Evolutionary conservation across 2,113 vertebrate genomes (phyloP).

Genomic region (Vireo altiloquus): DNA sequence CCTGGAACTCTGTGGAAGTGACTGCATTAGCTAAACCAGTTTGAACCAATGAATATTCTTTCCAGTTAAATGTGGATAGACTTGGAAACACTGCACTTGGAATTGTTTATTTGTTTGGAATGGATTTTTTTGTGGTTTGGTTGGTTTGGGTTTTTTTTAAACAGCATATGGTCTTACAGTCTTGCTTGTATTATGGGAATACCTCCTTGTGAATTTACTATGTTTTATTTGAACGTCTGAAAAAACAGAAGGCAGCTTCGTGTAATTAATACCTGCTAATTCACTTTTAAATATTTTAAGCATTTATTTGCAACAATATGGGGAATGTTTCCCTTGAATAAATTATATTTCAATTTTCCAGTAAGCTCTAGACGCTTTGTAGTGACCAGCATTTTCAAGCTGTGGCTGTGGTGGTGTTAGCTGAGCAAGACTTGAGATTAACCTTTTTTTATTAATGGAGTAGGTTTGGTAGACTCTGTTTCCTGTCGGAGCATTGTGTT

Average conservation of each 20-base stretch:
- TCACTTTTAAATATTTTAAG: background rate
- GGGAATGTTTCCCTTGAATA: background rate
- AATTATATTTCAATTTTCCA: background rate
- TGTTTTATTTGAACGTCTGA: background rate
- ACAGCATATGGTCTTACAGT: background rate
- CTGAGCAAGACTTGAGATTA: background rate
- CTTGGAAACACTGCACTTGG: background rate
- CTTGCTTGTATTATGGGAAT: background rate
- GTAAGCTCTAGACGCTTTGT: background rate
- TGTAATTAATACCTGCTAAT: background rate
- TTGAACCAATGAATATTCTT: background rate
- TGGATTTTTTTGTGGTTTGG: background rate
- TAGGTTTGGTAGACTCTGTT: background rate
- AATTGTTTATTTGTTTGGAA: background rate
- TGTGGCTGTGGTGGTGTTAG: background rate
- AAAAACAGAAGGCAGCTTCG: background rate
- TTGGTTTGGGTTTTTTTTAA: background rate
- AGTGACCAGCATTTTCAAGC: background rate
- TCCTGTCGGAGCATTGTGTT: background rate
- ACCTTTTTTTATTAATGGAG: background rate
- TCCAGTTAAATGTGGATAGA: background rate
- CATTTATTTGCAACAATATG: background rate
- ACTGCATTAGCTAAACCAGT: background rate
- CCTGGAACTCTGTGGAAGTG: background rate
- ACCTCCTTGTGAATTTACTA: background rate